Evolutionary conservation across 2,888 invertebrate species (phyloP).

Genomic region (Chymomyza procnemis): DNA sequence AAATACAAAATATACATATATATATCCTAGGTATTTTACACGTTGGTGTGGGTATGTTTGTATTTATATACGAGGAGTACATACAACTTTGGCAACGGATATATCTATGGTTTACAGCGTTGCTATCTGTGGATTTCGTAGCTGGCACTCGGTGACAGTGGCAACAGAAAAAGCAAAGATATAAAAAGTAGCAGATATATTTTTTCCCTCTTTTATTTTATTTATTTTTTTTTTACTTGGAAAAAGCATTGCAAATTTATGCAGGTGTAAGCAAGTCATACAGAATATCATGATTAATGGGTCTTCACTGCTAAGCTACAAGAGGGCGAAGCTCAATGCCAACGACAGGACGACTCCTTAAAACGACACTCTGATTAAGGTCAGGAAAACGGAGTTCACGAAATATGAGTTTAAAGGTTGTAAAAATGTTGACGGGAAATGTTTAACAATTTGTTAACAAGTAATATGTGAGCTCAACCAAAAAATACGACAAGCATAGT

Average conservation of each 20-base stretch:
- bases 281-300: not conserved
- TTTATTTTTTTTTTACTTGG: too few relatives aligned
- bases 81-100: not conserved
- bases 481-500: not conserved
- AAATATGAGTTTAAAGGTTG: not conserved
- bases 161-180: constrained; percentile 20
- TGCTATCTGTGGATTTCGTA: constrained; percentile 28
- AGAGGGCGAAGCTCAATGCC: not conserved
- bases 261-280: constrained; percentile 36
- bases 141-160: constrained; percentile 11
- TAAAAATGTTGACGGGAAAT: not conserved
- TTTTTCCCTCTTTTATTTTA: constrained; percentile 3
- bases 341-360: not conserved
- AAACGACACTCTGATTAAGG: not conserved
- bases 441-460: not conserved
- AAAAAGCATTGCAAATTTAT: constrained; percentile 8
- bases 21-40: not conserved
- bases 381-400: not conserved
- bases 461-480: not conserved
- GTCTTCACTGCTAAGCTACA: not conserved
- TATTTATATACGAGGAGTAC: not conserved
- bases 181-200: constrained; percentile 13
- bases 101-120: not conserved
- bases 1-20: too few relatives aligned
- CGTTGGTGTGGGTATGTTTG: not conserved